A percentile compares a stretch with the other conserved stretches of the same genome.
Evolutionary conservation across 2,797 vertebrate species (phyloP).

Genomic region (Sardinella longiceps): DNA sequence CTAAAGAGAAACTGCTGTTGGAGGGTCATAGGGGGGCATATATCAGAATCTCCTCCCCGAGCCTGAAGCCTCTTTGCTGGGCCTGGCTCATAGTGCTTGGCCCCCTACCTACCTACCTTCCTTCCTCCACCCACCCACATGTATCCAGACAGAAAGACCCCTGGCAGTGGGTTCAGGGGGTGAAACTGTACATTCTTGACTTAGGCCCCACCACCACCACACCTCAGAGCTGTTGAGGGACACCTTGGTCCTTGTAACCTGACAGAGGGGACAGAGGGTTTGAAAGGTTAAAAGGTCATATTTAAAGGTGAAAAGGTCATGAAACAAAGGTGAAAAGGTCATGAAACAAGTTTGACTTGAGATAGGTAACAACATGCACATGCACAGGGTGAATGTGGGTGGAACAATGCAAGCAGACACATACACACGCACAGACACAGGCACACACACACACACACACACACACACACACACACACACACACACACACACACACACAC

Average conservation of each 20-base stretch:
- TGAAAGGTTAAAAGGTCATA: not conserved
- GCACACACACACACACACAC: not conserved
- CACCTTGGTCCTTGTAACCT: constrained; percentile 89
- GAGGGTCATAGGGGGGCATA: not conserved
- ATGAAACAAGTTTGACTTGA: too few species aligned
- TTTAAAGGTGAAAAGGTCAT: not conserved
- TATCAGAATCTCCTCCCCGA: not conserved
- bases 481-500: not conserved
- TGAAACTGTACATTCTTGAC: constrained; percentile 47
- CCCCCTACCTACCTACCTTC: not conserved
- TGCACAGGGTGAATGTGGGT: not conserved
- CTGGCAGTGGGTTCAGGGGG: constrained; percentile 37
- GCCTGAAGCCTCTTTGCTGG: not conserved
- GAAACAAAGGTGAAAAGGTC: not conserved
- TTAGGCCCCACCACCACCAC: not conserved
- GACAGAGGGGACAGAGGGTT: constrained; percentile 39
- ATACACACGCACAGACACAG: not conserved
- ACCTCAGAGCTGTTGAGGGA: constrained; percentile 87
- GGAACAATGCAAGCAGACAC: not conserved
- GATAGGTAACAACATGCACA: constrained; percentile 1
- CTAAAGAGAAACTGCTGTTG: not conserved
- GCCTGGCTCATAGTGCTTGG: not conserved
- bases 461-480: constrained; percentile 13
- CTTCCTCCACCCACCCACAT: not conserved
- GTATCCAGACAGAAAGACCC: not conserved